Conservation (phyloP, 2,888 invertebrate genomes). For the Andrena haemorrhoa region DNA sequence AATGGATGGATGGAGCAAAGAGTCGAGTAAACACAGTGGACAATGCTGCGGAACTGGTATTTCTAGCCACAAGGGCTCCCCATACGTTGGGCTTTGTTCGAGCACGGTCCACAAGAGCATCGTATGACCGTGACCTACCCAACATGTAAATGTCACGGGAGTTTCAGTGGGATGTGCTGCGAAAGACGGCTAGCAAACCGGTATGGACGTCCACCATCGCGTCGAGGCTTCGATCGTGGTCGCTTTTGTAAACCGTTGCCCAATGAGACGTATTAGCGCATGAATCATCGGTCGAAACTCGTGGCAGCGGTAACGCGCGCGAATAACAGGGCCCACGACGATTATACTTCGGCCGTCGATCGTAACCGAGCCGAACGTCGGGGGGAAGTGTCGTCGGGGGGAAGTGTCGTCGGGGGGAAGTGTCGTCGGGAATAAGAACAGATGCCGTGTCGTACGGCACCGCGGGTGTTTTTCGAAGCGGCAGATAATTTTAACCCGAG, state of each 20-base stretch:
- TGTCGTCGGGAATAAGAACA: conserved; percentile 19
- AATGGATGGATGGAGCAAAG: neutral
- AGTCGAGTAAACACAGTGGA: neutral
- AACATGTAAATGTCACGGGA: conserved; percentile 75
- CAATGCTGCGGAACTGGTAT: neutral
- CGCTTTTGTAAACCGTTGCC: conserved; percentile 1
- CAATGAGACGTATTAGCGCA: conserved; percentile 18
- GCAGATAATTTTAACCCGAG: conserved; percentile 49
- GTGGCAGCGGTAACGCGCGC: neutral
- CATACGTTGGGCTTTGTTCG: conserved; percentile 14
- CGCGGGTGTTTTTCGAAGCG: conserved; percentile 8
- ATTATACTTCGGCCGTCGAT: conserved; percentile 7
- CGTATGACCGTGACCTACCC: conserved; percentile 76
- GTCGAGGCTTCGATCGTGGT: conserved; percentile 1
- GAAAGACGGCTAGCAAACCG: conserved; percentile 45
- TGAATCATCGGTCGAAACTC: neutral
- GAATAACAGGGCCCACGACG: neutral
- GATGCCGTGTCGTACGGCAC: neutral
- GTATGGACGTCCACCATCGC: conserved; percentile 30
- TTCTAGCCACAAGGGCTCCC: neutral
- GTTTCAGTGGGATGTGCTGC: conserved; percentile 40
- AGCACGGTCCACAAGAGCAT: conserved; percentile 23
- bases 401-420: neutral
- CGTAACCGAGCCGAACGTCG: neutral
- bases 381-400: neutral